Evolutionary conservation across 1,140 invertebrate genomes (phyloP).

Genomic region (Caenorhabditis remanei): DNA sequence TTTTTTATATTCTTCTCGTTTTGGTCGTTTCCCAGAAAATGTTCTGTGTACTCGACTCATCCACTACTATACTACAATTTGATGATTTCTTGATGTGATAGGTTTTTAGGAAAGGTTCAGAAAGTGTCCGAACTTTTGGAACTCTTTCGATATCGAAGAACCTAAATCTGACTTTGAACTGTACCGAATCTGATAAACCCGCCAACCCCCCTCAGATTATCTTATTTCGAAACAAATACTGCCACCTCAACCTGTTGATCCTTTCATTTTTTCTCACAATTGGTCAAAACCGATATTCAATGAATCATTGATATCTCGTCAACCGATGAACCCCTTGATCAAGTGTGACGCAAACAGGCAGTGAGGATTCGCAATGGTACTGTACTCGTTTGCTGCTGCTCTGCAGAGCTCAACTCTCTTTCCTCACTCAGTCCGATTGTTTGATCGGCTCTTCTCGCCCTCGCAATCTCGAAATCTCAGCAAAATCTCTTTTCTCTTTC

Average conservation of each 20-base stretch:
- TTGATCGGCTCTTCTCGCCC: constrained; percentile 55
- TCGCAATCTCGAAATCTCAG: constrained; percentile 52
- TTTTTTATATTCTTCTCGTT: background rate
- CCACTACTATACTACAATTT: background rate
- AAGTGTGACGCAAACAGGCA: constrained; percentile 26
- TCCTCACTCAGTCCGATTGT: constrained; percentile 3
- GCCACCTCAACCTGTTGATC: background rate
- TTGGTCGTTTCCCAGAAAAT: background rate
- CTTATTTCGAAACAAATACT: too few species aligned
- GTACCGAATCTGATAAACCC: too few species aligned
- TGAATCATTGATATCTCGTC: constrained; percentile 19
- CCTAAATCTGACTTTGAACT: too few species aligned
- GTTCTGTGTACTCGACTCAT: background rate
- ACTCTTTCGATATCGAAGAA: too few species aligned
- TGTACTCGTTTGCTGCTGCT: background rate
- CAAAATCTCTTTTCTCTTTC: constrained; percentile 5
- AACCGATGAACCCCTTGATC: constrained; percentile 48
- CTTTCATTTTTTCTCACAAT: background rate
- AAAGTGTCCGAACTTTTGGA: too few species aligned
- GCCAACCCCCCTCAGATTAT: too few species aligned
- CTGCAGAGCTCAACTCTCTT: background rate
- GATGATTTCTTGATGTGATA: too few species aligned
- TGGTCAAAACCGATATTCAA: background rate
- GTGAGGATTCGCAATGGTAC: background rate
- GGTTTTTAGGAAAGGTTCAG: too few species aligned